These are phyloP conservation scores for Metopolophium dirhodum DNA, from an alignment of 1,140 invertebrate genomes.

Conservation along the genomic window DNA sequence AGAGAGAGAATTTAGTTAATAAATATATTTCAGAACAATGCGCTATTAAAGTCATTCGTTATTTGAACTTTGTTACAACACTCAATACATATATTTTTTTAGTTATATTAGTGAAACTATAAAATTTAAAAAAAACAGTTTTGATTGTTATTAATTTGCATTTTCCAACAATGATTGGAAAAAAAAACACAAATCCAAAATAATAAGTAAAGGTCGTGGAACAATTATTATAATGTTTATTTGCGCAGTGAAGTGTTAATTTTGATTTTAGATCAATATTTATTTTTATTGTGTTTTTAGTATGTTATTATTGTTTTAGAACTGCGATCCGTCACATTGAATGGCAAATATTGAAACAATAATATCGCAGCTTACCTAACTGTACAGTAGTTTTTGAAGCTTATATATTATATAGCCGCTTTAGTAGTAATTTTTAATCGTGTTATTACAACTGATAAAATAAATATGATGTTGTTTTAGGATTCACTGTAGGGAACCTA, in stretches of 20 bases:
- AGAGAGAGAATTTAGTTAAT: not conserved
- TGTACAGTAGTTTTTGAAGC: not conserved
- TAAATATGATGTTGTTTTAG: not conserved
- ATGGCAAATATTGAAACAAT: not conserved
- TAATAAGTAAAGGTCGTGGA: not conserved
- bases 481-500: not conserved
- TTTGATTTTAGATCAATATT: not conserved
- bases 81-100: not conserved
- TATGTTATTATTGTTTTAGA: not conserved
- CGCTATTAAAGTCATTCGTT: not conserved
- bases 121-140: not conserved
- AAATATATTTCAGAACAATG: not conserved
- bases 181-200: not conserved
- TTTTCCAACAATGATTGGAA: not conserved
- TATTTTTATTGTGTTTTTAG: not conserved
- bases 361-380: not conserved
- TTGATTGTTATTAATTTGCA: not conserved
- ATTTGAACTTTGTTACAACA: not conserved
- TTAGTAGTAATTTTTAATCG: constrained; percentile 2
- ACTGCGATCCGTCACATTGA: not conserved
- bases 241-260: not conserved
- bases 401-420: not conserved
- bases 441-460: not conserved
- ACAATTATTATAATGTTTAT: not conserved
- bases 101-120: not conserved